Evolutionary conservation across 2,888 invertebrate species (phyloP).

Genomic region (Tiliacea aurago): DNA sequence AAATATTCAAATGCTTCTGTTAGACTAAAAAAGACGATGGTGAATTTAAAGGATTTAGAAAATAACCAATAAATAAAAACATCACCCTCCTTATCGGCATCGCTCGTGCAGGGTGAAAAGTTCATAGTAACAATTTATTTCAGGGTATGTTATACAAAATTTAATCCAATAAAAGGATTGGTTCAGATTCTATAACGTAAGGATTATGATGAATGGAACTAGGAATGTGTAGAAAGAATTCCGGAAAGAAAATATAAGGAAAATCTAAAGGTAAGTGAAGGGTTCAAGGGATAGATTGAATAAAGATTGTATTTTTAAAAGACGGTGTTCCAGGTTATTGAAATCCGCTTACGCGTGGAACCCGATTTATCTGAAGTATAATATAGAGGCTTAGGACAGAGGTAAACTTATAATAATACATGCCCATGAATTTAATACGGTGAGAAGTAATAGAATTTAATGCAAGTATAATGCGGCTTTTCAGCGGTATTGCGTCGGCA

Average conservation of each 20-base stretch:
- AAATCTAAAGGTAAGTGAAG: constrained; percentile 36
- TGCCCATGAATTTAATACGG: not conserved
- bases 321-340: constrained; percentile 52
- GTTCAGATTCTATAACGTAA: constrained; percentile 24
- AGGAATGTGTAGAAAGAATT: constrained; percentile 44
- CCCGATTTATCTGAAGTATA: constrained; percentile 16
- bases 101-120: not conserved
- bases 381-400: constrained; percentile 12
- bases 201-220: constrained; percentile 48
- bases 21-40: not conserved
- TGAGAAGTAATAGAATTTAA: not conserved
- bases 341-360: constrained; percentile 42
- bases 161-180: constrained; percentile 24
- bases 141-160: constrained; percentile 9
- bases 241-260: constrained; percentile 43
- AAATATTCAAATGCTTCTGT: not conserved
- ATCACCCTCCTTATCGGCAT: not conserved
- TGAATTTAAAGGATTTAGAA: not conserved
- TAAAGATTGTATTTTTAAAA: constrained; percentile 56
- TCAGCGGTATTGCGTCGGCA: too few relatives aligned
- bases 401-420: not conserved
- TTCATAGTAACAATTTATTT: constrained; percentile 19
- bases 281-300: constrained; percentile 54
- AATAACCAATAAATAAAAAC: not conserved
- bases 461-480: too few relatives aligned